Evolutionary conservation across 2,113 vertebrate genomes (phyloP).

Genomic region (Dermatemys mawii): DNA sequence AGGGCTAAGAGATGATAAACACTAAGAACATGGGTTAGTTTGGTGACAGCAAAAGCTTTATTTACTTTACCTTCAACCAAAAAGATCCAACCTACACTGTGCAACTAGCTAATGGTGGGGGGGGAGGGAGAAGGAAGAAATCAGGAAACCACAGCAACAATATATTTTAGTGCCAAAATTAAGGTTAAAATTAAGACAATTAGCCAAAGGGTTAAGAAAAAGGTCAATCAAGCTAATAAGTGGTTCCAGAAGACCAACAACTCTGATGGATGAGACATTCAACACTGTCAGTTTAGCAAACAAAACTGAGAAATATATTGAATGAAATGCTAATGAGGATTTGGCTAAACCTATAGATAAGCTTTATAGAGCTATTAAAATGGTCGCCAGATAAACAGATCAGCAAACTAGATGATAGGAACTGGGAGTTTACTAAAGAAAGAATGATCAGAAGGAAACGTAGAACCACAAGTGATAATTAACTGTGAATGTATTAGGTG

Average conservation of each 20-base stretch:
- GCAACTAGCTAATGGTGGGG: not conserved
- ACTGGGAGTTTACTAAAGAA: not conserved
- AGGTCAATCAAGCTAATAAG: not conserved
- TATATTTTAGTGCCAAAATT: not conserved
- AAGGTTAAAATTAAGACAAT: not conserved
- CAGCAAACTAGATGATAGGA: not conserved
- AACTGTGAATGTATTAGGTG: not conserved
- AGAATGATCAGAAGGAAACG: not conserved
- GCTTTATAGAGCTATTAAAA: not conserved
- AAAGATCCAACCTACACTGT: not conserved
- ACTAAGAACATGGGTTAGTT: not conserved
- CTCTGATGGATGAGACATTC: not conserved
- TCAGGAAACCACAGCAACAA: not conserved
- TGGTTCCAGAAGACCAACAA: not conserved
- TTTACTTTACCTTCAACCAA: not conserved
- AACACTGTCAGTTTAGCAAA: not conserved
- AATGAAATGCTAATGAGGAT: not conserved
- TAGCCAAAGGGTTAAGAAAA: not conserved
- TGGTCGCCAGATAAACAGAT: not conserved
- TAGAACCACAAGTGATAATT: not conserved
- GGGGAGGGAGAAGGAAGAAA: rapidly evolving
- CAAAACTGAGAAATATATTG: not conserved
- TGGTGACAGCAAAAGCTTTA: not conserved
- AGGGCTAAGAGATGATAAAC: not conserved
- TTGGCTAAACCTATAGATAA: not conserved